A percentile compares a stretch with the other conserved stretches of the same genome.
Conservation (phyloP, 2,888 invertebrate genomes). For the Drosophila emarginata region DNA sequence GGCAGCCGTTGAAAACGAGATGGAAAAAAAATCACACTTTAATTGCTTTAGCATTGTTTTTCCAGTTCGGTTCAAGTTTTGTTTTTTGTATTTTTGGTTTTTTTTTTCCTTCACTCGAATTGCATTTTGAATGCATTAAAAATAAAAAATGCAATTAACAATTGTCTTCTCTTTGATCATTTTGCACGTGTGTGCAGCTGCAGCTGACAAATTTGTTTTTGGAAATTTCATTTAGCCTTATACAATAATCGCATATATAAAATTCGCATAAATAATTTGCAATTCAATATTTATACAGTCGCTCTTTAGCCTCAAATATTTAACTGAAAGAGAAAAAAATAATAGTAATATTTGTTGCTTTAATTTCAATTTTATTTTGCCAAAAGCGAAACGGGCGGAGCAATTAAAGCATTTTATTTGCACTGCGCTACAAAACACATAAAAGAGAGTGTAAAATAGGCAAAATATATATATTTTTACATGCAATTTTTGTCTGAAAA, state of each 20-base stretch:
- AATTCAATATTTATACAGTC: constrained; percentile 4
- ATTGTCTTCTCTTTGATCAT: constrained; percentile 29
- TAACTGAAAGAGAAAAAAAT: constrained; percentile 7
- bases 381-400: constrained; percentile 13
- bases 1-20: neutral
- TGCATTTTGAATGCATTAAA: constrained; percentile 35
- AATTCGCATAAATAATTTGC: constrained; percentile 48
- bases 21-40: constrained; percentile 23
- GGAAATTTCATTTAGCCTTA: constrained; percentile 18
- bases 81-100: neutral
- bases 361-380: constrained; percentile 31
- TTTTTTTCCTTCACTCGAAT: constrained; percentile 16
- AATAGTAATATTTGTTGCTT: constrained; percentile 35
- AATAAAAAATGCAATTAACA: constrained; percentile 47
- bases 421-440: constrained; percentile 16
- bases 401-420: constrained; percentile 47
- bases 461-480: neutral
- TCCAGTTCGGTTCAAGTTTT: constrained; percentile 15
- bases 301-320: constrained; percentile 18
- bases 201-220: constrained; percentile 43
- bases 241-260: constrained; percentile 24
- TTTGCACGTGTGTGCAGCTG: constrained; percentile 47
- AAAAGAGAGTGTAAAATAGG: neutral
- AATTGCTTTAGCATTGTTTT: constrained; percentile 48
- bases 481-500: constrained; percentile 1